A percentile compares a stretch with the other conserved stretches of the same genome.
Conservation (phyloP, 2,797 vertebrate genomes). For the Ispidina picta region DNA sequence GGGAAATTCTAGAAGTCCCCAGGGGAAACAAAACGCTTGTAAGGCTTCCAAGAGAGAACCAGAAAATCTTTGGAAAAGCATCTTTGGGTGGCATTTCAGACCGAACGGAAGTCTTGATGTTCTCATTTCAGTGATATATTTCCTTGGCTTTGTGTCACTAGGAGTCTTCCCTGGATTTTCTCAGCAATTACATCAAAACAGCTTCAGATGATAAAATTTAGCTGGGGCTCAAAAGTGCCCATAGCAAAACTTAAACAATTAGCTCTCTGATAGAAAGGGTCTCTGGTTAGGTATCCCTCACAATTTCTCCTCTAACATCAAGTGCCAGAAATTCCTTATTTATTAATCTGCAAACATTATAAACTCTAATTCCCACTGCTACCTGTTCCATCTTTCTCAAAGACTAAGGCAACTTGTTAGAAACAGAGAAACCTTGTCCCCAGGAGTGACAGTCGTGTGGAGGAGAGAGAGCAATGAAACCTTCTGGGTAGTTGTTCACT, state of each 20-base stretch:
- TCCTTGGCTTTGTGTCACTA: background rate
- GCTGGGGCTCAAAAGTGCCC: background rate
- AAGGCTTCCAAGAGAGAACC: conserved; percentile 38
- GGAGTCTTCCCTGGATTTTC: background rate
- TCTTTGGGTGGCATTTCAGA: conserved; percentile 46
- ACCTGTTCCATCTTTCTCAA: background rate
- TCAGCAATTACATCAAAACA: background rate
- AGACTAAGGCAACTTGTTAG: background rate
- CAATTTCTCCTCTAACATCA: background rate
- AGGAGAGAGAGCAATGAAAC: background rate
- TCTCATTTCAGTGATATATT: background rate
- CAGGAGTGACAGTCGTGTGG: too few relatives aligned
- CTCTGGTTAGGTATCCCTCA: background rate
- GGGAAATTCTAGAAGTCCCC: conserved; percentile 62
- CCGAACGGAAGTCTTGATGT: background rate
- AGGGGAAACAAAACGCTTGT: conserved; percentile 49
- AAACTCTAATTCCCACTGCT: background rate
- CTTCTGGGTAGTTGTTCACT: background rate
- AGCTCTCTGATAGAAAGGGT: too few relatives aligned
- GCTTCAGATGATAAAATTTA: background rate
- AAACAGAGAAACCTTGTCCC: background rate
- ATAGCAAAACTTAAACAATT: background rate
- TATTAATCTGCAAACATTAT: background rate
- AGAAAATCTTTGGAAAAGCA: conserved; percentile 45
- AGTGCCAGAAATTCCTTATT: background rate